These are phyloP conservation scores for Tautogolabrus adspersus DNA, from an alignment of 2,113 vertebrate species.

Conservation along the genomic window DNA sequence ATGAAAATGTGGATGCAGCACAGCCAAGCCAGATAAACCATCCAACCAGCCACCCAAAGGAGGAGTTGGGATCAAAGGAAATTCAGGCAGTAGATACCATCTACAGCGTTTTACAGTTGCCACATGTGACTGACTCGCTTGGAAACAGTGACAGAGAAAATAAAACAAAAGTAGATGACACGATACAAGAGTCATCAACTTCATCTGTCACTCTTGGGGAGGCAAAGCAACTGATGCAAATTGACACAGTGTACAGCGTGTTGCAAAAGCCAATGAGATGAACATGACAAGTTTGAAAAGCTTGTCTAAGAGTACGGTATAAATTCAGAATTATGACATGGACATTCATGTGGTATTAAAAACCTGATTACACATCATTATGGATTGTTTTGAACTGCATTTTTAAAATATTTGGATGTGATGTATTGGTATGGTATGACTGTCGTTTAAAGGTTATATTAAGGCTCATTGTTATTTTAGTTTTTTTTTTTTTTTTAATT, in stretches of 20 bases:
- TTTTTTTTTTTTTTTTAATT: too few relatives aligned
- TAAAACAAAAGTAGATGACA: too few relatives aligned
- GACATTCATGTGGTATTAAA: too few relatives aligned
- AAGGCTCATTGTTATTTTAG: too few relatives aligned
- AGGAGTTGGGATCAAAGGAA: not conserved
- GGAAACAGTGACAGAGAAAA: not conserved
- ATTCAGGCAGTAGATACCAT: not conserved
- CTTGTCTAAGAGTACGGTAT: too few relatives aligned
- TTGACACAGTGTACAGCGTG: slow-evolving; percentile 44
- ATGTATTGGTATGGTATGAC: too few relatives aligned
- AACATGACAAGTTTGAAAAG: not conserved
- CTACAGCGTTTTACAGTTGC: slow-evolving; percentile 1
- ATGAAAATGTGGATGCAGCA: slow-evolving; percentile 44
- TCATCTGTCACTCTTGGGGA: not conserved
- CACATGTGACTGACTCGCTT: rapidly evolving
- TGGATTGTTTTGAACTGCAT: too few relatives aligned
- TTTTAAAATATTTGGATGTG: too few relatives aligned
- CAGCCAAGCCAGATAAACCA: not conserved
- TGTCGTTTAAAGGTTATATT: too few relatives aligned
- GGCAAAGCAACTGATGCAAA: rapidly evolving
- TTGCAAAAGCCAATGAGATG: slow-evolving; percentile 27
- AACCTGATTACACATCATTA: too few relatives aligned
- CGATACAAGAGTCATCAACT: rapidly evolving
- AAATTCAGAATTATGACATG: too few relatives aligned
- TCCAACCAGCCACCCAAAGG: not conserved